Base-by-base conservation (phyloP, 2,888 invertebrate genomes). In the Chloroclystis v-ata region DNA sequence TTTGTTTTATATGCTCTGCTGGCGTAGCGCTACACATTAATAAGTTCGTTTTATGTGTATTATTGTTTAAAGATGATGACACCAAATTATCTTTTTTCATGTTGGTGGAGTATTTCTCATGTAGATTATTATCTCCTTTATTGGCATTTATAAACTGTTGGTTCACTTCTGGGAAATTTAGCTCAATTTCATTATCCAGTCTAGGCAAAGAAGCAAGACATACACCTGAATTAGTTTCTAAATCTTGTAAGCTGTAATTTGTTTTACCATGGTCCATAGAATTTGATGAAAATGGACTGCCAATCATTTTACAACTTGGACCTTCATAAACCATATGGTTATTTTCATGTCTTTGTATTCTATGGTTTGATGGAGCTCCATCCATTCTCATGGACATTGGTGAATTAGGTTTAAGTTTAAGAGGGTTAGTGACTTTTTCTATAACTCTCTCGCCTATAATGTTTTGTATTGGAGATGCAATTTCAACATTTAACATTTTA, bases 111-210 rank as follows among this genome's bases (percentile, higher is more conserved):
- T 43, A 38, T 14, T 30, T 39, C 1, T 37, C 28, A 7, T 28
- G 25, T 16, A 50, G 30, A 29, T 43, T 37, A 2, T 20, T 12
- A 35, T 78, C 82, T 39, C 61, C 67, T 72, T 82, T 84, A 63
- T 85, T 86, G 32, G 82, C 86, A 71, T 85, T 80, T 32, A 87
- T 83, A 58, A 87, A 87, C 57, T 87, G 87, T 68, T 87, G 86
- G 58, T 87, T 87, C 8, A 87, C 85, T 78, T 87, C 87, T 32
- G 86, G 81, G 56, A 87, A 86, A 61, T 75, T 83, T 38, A 87
- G 72, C 62, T 87, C 87, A 53, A 86, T 83, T 56, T 87, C 86
- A 70, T 83, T 85, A 61, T 87, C 87, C 28, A 87, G 67, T 57
- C 78, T 72, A 8, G 87, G 87, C 43, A 87, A 64, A 32, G 86